phyloP scores from a whole-genome alignment of 2,113 vertebrate species.

The Tetrax tetrax region DNA sequence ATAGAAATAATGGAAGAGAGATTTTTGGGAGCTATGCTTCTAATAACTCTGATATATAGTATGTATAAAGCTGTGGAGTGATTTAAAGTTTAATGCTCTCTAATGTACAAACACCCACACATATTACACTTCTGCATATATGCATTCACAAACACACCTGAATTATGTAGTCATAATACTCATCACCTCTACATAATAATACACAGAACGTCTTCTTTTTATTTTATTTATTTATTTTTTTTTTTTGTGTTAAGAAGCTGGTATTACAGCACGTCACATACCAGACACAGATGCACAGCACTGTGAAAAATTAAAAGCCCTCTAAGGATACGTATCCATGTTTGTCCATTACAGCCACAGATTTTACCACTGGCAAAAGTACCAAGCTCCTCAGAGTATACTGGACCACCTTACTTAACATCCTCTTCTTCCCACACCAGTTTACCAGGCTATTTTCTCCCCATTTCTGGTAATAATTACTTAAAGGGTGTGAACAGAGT shows the following conservation, averaged over 20 bases:
- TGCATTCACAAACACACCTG: slow-evolving; percentile 2
- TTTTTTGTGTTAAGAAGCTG: background rate
- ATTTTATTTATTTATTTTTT: too few relatives aligned
- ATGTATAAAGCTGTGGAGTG: background rate
- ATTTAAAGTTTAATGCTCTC: slow-evolving; percentile 17
- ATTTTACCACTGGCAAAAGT: background rate
- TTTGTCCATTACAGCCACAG: background rate
- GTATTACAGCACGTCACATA: background rate
- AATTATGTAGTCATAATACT: slow-evolving; percentile 35
- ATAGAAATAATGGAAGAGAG: background rate
- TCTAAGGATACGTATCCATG: background rate
- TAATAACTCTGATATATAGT: background rate
- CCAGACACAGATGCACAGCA: background rate
- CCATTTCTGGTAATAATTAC: background rate
- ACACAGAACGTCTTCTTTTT: background rate
- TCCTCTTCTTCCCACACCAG: background rate
- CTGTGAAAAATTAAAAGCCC: background rate
- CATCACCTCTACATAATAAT: background rate
- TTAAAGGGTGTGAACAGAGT: background rate
- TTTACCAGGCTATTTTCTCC: background rate
- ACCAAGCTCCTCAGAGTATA: background rate
- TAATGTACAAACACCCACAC: slow-evolving; percentile 24
- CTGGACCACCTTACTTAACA: background rate
- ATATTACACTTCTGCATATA: background rate
- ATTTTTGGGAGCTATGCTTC: background rate